Conservation (phyloP, 2,888 invertebrate species). For the Adelphocoris suturalis region DNA sequence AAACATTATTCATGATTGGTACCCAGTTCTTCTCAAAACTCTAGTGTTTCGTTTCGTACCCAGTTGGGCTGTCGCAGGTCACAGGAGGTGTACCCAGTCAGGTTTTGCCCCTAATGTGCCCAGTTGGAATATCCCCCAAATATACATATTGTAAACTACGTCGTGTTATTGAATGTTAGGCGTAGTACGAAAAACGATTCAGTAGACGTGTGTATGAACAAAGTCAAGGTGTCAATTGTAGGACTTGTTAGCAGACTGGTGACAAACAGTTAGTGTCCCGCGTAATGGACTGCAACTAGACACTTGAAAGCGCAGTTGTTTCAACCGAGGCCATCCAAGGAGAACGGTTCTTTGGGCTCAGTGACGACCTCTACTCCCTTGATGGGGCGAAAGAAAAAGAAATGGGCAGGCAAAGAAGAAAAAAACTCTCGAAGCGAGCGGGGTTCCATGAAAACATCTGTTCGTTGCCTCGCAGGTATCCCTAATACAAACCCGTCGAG, state of each 20-base stretch:
- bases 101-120: no score
- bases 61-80: no score
- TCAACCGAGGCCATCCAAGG: background rate
- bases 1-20: no score
- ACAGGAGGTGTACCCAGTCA: no score
- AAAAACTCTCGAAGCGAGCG: constrained; percentile 25
- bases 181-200: no score
- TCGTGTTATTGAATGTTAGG: no score
- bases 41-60: no score
- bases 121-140: no score
- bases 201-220: no score
- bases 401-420: background rate
- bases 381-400: constrained; percentile 18
- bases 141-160: no score
- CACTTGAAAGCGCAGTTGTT: background rate
- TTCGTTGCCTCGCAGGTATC: constrained; percentile 35
- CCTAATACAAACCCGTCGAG: background rate
- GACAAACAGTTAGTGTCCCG: background rate
- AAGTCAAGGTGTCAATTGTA: background rate
- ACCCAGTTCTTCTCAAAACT: no score
- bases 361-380: constrained; percentile 35
- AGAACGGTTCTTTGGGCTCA: constrained; percentile 36
- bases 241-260: background rate
- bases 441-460: constrained; percentile 46
- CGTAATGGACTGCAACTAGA: background rate